These are phyloP conservation scores for Physocephala rufipes DNA, from an alignment of 2,888 invertebrate genomes.

Conservation along the genomic window DNA sequence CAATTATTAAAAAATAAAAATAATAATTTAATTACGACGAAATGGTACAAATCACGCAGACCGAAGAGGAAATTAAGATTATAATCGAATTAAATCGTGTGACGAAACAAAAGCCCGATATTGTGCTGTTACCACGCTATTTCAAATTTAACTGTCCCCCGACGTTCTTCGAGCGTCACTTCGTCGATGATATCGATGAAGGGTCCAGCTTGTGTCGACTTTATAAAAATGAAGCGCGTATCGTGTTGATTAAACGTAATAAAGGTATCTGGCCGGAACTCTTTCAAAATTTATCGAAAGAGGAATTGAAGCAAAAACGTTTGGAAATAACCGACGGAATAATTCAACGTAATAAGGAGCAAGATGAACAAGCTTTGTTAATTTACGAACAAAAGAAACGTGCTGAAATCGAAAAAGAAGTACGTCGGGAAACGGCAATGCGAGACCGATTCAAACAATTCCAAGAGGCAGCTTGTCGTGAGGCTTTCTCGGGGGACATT, in stretches of 20 bases:
- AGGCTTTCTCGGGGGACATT: constrained; percentile 56
- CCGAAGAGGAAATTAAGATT: constrained; percentile 63
- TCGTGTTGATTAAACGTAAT: constrained; percentile 58
- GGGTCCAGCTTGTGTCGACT: constrained; percentile 60
- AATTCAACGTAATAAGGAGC: constrained; percentile 59
- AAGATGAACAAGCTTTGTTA: constrained; percentile 57
- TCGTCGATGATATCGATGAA: constrained; percentile 62
- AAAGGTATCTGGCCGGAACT: constrained; percentile 49
- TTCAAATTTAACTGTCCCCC: constrained; percentile 63
- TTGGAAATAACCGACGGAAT: constrained; percentile 60
- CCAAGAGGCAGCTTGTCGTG: constrained; percentile 55
- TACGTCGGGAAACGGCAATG: constrained; percentile 58
- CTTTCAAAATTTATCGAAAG: background rate
- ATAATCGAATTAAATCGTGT: constrained; percentile 61
- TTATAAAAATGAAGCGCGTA: constrained; percentile 62
- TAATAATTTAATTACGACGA: constrained; percentile 10
- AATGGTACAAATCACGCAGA: constrained; percentile 64
- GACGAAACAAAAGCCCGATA: constrained; percentile 60
- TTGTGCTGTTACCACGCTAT: constrained; percentile 60
- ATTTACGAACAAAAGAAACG: constrained; percentile 59
- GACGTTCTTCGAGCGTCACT: constrained; percentile 63
- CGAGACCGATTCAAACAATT: constrained; percentile 60
- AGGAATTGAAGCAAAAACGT: constrained; percentile 54
- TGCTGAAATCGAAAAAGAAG: constrained; percentile 58
- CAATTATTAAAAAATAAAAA: no score